Evolutionary conservation across 2,113 vertebrate species (phyloP), one percentile per base, ranked within the genome.

Genomic region (Oophaga pumilio): DNA sequence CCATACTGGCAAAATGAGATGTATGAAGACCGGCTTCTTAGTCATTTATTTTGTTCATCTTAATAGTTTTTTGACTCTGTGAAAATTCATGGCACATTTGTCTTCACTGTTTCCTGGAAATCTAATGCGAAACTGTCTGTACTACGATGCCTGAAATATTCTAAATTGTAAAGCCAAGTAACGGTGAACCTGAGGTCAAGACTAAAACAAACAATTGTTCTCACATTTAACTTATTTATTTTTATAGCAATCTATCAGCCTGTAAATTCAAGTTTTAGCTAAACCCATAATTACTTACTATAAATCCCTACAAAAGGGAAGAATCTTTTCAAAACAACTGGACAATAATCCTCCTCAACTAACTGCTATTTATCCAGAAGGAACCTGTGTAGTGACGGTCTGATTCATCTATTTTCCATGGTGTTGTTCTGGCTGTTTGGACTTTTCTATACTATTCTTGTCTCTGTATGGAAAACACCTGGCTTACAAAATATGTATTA

Each of bases 361-460:
- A 52, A 33, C 11, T 85, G 43, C 13, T 79, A 78, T 79, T 78
- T 52, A 60, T 76, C 9, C 7, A 86, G 9, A 1, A 66, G 57
- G 66, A 52, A 53, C 56, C 14, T 22, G 43, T 33, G 57, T 20
- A 2, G 24, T 53, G 85, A 64, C 1, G 81, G 77, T 18, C 78
- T 74, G 86, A 87, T 82, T 87, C 77, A 87, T 87, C 78, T 87
- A 57, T 87, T 87, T 87, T 87, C 86, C 86, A 82, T 82, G 68
- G 43, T 82, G 82, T 87, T 87, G 86, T 87, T 74, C 64, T 24
- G 13, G 28, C 76, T 86, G 79, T 77, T 87, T 74, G 20, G 73
- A 69, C 68, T 74, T 62, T 83, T 87, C 43, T 62, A 76, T 76
- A 73, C 69, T 50, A 73, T 50, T 84, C 22, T 14, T 66, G 9